phyloP scores from a whole-genome alignment of 2,888 invertebrate genomes.

The Hedya salicella region DNA sequence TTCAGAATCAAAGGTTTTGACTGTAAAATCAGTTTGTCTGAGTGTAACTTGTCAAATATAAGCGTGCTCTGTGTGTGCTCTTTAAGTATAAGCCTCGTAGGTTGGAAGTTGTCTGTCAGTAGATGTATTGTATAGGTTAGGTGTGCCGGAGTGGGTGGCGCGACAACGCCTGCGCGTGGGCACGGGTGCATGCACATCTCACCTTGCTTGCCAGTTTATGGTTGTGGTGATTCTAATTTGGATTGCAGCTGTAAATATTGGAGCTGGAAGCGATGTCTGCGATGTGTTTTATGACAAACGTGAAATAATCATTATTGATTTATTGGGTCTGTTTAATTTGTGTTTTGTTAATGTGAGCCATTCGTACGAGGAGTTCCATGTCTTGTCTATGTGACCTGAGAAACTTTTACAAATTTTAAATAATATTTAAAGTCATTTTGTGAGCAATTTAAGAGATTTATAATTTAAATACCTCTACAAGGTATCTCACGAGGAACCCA shows the following conservation, averaged over 20 bases:
- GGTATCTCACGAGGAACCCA: too few relatives aligned
- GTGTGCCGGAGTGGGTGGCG: slow-evolving; percentile 62
- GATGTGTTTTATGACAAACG: neutral
- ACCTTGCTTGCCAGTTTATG: slow-evolving; percentile 47
- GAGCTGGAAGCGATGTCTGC: slow-evolving; percentile 1
- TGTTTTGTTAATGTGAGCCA: neutral
- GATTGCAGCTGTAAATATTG: slow-evolving; percentile 38
- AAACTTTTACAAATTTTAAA: too few relatives aligned
- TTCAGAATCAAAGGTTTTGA: slow-evolving; percentile 48
- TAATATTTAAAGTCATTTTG: too few relatives aligned
- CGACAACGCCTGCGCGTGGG: slow-evolving; percentile 73
- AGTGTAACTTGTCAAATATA: slow-evolving; percentile 55
- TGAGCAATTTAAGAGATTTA: too few relatives aligned
- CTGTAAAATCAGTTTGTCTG: slow-evolving; percentile 44
- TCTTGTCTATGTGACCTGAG: too few relatives aligned
- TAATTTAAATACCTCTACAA: too few relatives aligned
- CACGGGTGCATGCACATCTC: slow-evolving; percentile 55
- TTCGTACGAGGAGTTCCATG: neutral
- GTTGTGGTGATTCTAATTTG: slow-evolving; percentile 31
- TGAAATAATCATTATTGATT: neutral
- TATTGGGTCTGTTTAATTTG: neutral
- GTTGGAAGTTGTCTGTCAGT: slow-evolving; percentile 34
- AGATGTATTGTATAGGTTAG: slow-evolving; percentile 34
- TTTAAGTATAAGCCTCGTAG: slow-evolving; percentile 32
- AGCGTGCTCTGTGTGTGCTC: slow-evolving; percentile 46